Conservation (phyloP, 2,888 invertebrate species). For the Idaea straminata region DNA sequence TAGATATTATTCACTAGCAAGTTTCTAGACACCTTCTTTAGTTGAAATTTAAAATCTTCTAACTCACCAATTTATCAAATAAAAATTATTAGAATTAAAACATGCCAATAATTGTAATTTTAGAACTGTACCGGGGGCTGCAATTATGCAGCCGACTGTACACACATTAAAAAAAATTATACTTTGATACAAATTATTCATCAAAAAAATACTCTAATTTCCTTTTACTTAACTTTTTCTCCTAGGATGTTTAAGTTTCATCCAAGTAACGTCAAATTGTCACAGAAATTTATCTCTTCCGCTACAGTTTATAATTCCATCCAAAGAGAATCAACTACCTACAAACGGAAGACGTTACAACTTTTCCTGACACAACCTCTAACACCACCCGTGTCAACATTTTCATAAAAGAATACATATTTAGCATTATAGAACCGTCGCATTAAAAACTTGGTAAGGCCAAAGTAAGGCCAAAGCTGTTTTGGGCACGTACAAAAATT, state of each 20-base stretch:
- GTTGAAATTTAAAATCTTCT: too few relatives aligned
- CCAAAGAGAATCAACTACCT: not conserved
- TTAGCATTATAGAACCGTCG: slow-evolving; percentile 28
- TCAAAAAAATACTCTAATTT: not conserved
- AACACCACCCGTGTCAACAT: slow-evolving; percentile 11
- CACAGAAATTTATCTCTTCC: not conserved
- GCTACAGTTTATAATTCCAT: not conserved
- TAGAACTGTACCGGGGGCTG: too few relatives aligned
- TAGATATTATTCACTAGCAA: not conserved
- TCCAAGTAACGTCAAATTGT: not conserved
- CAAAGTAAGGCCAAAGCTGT: slow-evolving; percentile 30
- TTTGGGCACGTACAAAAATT: slow-evolving; percentile 39
- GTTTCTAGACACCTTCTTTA: too few relatives aligned
- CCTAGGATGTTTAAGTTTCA: not conserved
- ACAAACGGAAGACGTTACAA: not conserved
- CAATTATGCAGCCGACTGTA: too few relatives aligned
- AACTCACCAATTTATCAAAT: too few relatives aligned
- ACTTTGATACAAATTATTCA: too few relatives aligned
- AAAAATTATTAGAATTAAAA: too few relatives aligned
- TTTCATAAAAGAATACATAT: slow-evolving; percentile 25
- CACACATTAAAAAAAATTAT: too few relatives aligned
- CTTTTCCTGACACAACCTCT: slow-evolving; percentile 4
- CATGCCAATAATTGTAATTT: too few relatives aligned
- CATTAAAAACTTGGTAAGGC: slow-evolving; percentile 41
- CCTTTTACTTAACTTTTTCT: not conserved